Evolutionary conservation across 2,113 vertebrate species (phyloP).

Genomic region (Labeo rohita): DNA sequence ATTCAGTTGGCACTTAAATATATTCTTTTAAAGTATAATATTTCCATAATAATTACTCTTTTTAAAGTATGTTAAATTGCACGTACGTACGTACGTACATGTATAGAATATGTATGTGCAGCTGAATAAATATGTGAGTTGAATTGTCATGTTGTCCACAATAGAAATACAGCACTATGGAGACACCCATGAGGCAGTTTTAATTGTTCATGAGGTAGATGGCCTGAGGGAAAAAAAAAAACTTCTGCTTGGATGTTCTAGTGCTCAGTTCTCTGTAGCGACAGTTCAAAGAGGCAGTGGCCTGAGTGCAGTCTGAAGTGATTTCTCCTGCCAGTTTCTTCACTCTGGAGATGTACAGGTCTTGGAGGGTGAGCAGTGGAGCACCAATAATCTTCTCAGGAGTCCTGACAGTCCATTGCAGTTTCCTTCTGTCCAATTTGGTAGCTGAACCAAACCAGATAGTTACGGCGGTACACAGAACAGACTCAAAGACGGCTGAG

Average conservation of each 20-base stretch:
- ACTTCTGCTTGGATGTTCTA: background rate
- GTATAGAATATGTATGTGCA: background rate
- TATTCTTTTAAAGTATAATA: background rate
- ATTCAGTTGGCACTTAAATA: background rate
- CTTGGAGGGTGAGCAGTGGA: background rate
- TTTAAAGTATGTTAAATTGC: background rate
- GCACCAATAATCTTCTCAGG: slow-evolving; percentile 16
- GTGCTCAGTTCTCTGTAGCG: background rate
- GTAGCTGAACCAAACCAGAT: slow-evolving; percentile 12
- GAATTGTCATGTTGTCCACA: background rate
- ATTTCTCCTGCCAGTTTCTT: background rate
- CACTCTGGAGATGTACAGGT: background rate
- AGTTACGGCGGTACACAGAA: background rate
- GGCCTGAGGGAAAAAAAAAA: background rate
- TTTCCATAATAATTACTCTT: background rate
- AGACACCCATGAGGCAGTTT: background rate
- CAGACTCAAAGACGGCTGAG: background rate
- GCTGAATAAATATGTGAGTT: background rate
- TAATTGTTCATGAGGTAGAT: slow-evolving; percentile 21
- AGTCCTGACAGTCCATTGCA: slow-evolving; percentile 1
- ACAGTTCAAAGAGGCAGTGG: background rate
- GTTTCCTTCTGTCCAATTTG: slow-evolving; percentile 17
- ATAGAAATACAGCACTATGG: background rate
- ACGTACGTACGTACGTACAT: background rate
- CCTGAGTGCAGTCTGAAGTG: background rate